Evolutionary conservation across 2,888 invertebrate genomes (phyloP).

Genomic region (Chrysodeixis includens): DNA sequence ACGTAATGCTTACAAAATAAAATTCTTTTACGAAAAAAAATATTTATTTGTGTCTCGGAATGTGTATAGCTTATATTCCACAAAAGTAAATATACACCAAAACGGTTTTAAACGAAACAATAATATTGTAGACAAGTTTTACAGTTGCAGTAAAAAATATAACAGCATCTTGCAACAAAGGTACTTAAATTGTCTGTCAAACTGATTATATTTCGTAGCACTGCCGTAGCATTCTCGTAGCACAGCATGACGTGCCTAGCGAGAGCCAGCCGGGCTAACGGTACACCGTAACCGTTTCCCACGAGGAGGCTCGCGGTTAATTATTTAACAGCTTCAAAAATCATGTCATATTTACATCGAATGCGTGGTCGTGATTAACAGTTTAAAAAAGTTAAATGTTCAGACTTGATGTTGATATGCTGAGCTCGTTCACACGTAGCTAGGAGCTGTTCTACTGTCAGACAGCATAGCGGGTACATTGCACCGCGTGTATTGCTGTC

Average conservation of each 20-base stretch:
- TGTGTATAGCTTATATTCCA: not conserved
- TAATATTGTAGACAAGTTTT: not conserved
- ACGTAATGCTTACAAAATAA: not conserved
- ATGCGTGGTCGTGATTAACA: constrained; percentile 68
- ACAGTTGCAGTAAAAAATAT: not conserved
- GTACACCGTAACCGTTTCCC: constrained; percentile 54
- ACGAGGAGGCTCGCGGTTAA: constrained; percentile 50
- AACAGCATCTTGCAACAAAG: constrained; percentile 9
- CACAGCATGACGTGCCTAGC: constrained; percentile 38
- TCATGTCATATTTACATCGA: constrained; percentile 68
- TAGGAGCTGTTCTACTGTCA: constrained; percentile 36
- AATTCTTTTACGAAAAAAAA: not conserved
- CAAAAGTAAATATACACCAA: not conserved
- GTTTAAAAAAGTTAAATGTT: constrained; percentile 69
- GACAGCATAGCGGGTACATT: not conserved
- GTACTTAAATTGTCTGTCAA: constrained; percentile 35
- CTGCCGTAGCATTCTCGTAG: constrained; percentile 73
- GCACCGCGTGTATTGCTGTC: not conserved
- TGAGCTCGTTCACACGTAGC: constrained; percentile 69
- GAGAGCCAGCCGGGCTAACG: constrained; percentile 42
- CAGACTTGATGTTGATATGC: constrained; percentile 76
- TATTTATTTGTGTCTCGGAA: no score
- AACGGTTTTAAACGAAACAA: not conserved
- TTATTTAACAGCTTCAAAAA: constrained; percentile 61
- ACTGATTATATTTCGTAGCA: constrained; percentile 72